A percentile compares a stretch with the other conserved stretches of the same genome.
Evolutionary conservation across 2,113 vertebrate genomes (phyloP).

Genomic region (Chaetorhynchus papuensis): DNA sequence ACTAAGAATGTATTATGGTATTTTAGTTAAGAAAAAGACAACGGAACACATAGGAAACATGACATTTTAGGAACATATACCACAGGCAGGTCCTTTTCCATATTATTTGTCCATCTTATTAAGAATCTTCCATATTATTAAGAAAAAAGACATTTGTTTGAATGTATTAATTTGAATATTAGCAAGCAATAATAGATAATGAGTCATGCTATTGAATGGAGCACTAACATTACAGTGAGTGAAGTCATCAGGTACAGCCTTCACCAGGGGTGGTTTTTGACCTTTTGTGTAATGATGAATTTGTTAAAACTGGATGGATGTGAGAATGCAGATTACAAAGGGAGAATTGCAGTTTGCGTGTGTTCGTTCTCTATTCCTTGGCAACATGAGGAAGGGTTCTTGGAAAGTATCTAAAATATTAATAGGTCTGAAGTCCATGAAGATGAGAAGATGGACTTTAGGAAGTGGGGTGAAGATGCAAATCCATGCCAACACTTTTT

Average conservation of each 20-base stretch:
- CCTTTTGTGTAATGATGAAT: background rate
- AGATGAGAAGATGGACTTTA: background rate
- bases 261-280: background rate
- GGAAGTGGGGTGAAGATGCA: background rate
- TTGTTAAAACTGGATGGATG: background rate
- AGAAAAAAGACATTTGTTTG: background rate
- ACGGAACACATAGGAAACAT: background rate
- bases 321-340: background rate
- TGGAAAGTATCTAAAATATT: background rate
- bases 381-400: background rate
- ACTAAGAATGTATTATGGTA: background rate
- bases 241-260: background rate
- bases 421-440: background rate
- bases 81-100: background rate
- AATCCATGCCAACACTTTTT: background rate
- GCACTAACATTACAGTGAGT: background rate
- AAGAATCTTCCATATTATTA: background rate
- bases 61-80: background rate
- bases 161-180: background rate
- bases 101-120: background rate
- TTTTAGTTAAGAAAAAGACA: background rate
- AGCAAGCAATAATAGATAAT: background rate
- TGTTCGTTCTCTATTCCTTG: background rate
- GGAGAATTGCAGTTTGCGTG: background rate
- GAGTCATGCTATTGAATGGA: background rate